A percentile compares a stretch with the other conserved stretches of the same genome.
These are phyloP conservation scores for Musca domestica DNA, from an alignment of 1,140 invertebrate species.

Conservation along the genomic window DNA sequence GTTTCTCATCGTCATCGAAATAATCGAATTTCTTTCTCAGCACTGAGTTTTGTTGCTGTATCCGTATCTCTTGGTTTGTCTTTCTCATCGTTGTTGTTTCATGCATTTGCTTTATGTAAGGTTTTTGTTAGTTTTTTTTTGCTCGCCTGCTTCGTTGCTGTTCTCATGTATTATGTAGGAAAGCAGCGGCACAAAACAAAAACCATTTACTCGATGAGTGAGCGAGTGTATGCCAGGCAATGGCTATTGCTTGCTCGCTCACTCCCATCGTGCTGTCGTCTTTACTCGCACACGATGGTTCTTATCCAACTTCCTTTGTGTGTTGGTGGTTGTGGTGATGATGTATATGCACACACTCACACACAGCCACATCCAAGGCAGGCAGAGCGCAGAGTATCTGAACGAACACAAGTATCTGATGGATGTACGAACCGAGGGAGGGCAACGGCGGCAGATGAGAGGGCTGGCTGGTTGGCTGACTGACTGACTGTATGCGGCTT, in stretches of 20 bases:
- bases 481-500: conserved; percentile 20
- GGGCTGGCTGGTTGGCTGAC: conserved; percentile 1
- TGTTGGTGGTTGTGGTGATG: neutral
- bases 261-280: neutral
- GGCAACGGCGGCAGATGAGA: neutral
- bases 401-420: neutral
- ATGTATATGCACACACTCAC: neutral
- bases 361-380: neutral
- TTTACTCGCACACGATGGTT: neutral
- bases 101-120: conserved; percentile 20
- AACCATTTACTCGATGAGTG: conserved; percentile 4
- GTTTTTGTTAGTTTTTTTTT: conserved; percentile 4
- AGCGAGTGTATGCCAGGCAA: neutral
- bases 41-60: too few species aligned
- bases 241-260: neutral
- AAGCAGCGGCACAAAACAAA: conserved; percentile 9
- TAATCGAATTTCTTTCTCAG: too few species aligned
- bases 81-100: neutral
- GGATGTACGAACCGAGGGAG: neutral
- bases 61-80: neutral
- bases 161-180: conserved; percentile 21
- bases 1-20: too few species aligned
- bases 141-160: neutral
- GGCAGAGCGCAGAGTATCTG: too few species aligned
- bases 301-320: conserved; percentile 7